These are phyloP conservation scores for Leucophenga maculata DNA, from an alignment of 2,888 invertebrate genomes.

Conservation along the genomic window DNA sequence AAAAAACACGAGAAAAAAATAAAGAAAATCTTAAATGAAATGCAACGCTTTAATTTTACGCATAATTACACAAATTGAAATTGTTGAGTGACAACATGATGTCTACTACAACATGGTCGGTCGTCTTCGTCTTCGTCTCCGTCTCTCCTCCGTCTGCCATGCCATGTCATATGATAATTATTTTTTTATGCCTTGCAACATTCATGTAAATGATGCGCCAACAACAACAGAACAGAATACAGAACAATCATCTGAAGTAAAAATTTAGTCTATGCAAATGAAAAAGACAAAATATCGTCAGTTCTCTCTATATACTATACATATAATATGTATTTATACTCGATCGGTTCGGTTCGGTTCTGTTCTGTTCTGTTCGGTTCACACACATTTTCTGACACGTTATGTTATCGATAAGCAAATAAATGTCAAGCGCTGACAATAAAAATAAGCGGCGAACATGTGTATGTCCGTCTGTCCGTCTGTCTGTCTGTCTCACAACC, in stretches of 20 bases:
- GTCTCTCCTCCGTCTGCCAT: not conserved
- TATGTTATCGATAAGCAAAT: conserved; percentile 51
- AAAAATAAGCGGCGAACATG: conserved; percentile 40
- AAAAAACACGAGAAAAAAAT: conserved; percentile 42
- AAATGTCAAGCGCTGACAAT: conserved; percentile 47
- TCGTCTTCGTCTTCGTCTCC: not conserved
- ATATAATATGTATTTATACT: not conserved
- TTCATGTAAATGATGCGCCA: conserved; percentile 21
- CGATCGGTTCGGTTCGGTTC: not conserved
- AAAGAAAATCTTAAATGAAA: conserved; percentile 54
- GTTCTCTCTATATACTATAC: too few relatives aligned
- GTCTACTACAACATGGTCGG: conserved; percentile 16
- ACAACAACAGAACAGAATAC: conserved; percentile 19
- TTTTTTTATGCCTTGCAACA: conserved; percentile 51
- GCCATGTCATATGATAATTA: conserved; percentile 46
- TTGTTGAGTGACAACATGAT: conserved; percentile 46
- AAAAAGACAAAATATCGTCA: too few relatives aligned
- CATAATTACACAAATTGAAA: conserved; percentile 65
- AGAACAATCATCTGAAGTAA: conserved; percentile 6
- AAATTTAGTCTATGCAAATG: too few relatives aligned
- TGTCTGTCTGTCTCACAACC: too few relatives aligned
- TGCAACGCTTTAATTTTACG: conserved; percentile 66
- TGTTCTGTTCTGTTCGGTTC: conserved; percentile 29
- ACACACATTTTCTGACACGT: conserved; percentile 48
- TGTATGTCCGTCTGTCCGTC: conserved; percentile 17